phyloP scores from a whole-genome alignment of 2,113 vertebrate species.

The Miniopterus natalensis region DNA sequence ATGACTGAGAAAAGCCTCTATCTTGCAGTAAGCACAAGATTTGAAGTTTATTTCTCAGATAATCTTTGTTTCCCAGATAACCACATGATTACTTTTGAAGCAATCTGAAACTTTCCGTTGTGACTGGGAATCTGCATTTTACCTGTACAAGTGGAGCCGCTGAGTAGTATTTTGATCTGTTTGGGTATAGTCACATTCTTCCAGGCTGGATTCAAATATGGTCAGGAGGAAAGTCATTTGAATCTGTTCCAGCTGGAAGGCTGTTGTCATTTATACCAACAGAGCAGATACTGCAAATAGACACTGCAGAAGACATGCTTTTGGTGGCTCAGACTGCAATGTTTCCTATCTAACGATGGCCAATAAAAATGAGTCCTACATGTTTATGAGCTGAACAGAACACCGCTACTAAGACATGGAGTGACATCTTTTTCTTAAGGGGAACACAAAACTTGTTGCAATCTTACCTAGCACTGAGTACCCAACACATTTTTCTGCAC shows the following conservation, averaged over 20 bases:
- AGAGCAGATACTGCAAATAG: constrained; percentile 30
- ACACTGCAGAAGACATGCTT: not conserved
- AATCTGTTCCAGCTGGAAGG: constrained; percentile 19
- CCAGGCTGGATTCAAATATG: constrained; percentile 12
- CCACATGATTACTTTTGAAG: not conserved
- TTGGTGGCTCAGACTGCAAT: not conserved
- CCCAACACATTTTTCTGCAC: not conserved
- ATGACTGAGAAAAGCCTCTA: not conserved
- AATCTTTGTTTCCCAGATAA: not conserved
- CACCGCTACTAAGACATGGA: not conserved
- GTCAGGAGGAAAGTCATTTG: not conserved
- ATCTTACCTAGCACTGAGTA: not conserved
- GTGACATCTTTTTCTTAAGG: constrained; percentile 10
- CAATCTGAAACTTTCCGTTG: not conserved
- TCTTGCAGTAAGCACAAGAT: not conserved
- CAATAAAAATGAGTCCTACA: not conserved
- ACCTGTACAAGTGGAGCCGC: not conserved
- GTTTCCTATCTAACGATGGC: not conserved
- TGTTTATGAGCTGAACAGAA: not conserved
- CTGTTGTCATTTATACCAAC: not conserved
- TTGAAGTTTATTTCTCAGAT: not conserved
- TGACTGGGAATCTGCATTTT: constrained; percentile 30
- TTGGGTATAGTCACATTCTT: constrained; percentile 34
- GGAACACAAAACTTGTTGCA: not conserved
- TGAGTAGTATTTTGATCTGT: not conserved